Base-by-base conservation (phyloP, 2,113 vertebrate species). In the Pituophis catenifer region DNA sequence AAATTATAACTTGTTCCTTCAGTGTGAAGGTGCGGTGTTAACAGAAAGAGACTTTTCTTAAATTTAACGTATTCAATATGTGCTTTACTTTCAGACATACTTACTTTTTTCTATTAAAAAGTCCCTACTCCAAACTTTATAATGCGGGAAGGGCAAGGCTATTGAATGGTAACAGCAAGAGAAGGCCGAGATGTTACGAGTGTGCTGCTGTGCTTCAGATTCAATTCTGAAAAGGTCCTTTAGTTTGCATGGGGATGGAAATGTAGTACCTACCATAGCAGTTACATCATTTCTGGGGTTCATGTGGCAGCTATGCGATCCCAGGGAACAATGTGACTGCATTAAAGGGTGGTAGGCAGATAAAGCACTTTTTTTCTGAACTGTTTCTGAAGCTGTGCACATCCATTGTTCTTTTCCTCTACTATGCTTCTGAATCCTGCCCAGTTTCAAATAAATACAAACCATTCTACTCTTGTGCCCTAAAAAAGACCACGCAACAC, bases 21-120 rank as follows among this genome's bases (percentile, higher is more conserved):
- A 91, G 53, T 95, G 88, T 58, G 55, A 90, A 94, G 33, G 33
- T 95, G 57, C 3, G 94, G 62, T 24, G 87, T 54, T 92, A 58
- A 0, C 1, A 65, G 0, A 57, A 94, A 89, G 11, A 19, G 24
- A 70, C 9, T 88, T 48, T 86, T 86, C n/a, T 88, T 86, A 62
- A 24, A 6, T 24, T 89, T 89, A 54, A 90, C 55, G 5, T 59
- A 48, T 86, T 7, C 17, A 53, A 70, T 7, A 62, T 92, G 50
- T 38, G 10, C 54, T 92, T 75, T 88, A 58, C n/a, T 11, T 55
- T 91, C 75, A 54, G 81, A 59, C 48, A 59, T 24, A 55, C 24
- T 70, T 24, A 5, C 90, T 93, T 93, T 89, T n/a, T 88, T 70
- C 19, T 38, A 11, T 0, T 0, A 8, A 93, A 21, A 88, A 8